Percentiles rank a stretch among this genome's conserved stretches.
Conservation (phyloP, 2,888 invertebrate genomes). For the Thalpophila matura region DNA sequence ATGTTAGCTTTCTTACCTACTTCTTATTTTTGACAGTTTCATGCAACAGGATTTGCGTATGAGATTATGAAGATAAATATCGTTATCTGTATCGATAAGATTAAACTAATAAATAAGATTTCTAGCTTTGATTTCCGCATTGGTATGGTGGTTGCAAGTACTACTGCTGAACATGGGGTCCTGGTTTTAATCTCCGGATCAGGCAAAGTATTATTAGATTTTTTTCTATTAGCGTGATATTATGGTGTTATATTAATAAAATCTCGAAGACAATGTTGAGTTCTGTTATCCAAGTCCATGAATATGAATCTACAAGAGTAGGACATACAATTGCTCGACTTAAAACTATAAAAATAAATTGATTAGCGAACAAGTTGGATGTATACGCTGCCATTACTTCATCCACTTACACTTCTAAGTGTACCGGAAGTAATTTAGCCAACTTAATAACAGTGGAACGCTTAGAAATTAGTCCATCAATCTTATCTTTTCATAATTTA, state of each 20-base stretch:
- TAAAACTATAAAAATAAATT: neutral
- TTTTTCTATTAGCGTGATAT: too few species aligned
- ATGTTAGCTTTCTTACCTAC: neutral
- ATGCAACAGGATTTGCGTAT: neutral
- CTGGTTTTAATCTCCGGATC: too few species aligned
- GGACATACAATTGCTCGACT: neutral
- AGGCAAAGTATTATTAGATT: too few species aligned
- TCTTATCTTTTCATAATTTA: constrained; percentile 25
- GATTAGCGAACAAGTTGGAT: neutral
- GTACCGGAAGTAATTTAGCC: constrained; percentile 49
- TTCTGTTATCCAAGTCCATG: too few species aligned
- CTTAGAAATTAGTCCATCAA: constrained; percentile 30
- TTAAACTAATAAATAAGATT: too few species aligned
- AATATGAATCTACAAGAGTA: too few species aligned
- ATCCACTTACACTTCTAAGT: constrained; percentile 1
- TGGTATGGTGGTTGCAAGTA: too few species aligned
- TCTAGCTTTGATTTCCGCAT: too few species aligned
- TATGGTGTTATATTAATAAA: too few species aligned
- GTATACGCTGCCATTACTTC: constrained; percentile 9
- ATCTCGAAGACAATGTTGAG: too few species aligned
- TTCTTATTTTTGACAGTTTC: neutral
- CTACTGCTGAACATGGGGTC: too few species aligned
- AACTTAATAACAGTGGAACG: constrained; percentile 27
- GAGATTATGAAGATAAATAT: neutral
- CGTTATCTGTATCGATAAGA: too few species aligned